These are phyloP conservation scores for Solenodon paradoxus DNA, from an alignment of 2,113 vertebrate genomes.

Conservation along the genomic window DNA sequence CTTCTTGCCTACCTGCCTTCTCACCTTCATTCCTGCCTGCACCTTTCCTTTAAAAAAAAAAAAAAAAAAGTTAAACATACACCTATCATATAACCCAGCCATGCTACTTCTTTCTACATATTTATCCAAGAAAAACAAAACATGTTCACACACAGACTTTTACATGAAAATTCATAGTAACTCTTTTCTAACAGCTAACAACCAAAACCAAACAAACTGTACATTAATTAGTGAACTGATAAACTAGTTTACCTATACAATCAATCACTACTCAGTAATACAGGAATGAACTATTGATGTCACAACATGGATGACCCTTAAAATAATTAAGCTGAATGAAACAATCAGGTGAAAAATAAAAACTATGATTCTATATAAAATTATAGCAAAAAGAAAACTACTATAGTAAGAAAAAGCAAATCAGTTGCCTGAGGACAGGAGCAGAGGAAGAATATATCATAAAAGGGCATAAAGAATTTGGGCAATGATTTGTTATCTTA, in stretches of 20 bases:
- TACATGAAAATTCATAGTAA: neutral
- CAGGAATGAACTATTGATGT: neutral
- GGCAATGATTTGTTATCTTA: neutral
- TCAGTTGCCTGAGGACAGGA: neutral
- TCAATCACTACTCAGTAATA: neutral
- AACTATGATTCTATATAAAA: neutral
- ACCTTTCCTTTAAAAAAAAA: too few relatives aligned
- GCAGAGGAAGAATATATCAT: neutral
- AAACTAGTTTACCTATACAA: neutral
- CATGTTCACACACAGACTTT: neutral
- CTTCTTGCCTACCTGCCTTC: too few relatives aligned
- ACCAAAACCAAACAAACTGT: neutral
- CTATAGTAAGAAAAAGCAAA: neutral
- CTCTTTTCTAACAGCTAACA: neutral
- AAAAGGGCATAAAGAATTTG: neutral
- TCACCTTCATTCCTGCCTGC: too few relatives aligned
- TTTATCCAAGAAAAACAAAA: conserved; percentile 21
- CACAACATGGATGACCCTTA: neutral
- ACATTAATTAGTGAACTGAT: neutral
- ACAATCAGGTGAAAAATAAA: neutral
- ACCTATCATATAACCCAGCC: neutral
- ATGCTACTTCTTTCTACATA: neutral
- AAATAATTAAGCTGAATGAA: neutral
- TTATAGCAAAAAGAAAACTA: neutral
- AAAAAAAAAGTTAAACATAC: neutral